Evolutionary conservation across 1,140 invertebrate species (phyloP), one percentile per base, ranked within the genome.

Genomic region (Diuraphis noxia): DNA sequence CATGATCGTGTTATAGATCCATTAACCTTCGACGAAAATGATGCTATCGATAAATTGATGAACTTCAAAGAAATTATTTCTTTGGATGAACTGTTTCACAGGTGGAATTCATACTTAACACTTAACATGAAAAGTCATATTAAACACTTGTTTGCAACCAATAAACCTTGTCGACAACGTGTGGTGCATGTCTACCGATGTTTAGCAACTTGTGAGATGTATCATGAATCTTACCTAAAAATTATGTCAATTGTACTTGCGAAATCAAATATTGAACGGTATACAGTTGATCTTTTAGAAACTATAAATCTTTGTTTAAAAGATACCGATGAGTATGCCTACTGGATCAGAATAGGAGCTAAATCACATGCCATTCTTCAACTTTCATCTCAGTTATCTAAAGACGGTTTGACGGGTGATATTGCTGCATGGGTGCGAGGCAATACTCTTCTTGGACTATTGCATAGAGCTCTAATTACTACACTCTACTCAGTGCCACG

Each of bases 251-350:
- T 43, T n/a, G 41, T 90, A 49, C 23, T 90, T 36, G 40, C 72
- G 0, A 90, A 90, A 79, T 46, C 88, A 49, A 90, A 79, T 40
- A 30, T 90, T 81, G 40, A 46, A 90, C 63, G 49, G 36, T 90
- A 90, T 46, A 90, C 63, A 79, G 36, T 25, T 49, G 88, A 90
- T 90, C 41, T 90, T 30, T 40, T 90, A 10, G 88, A 90, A 90
- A 79, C 88, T 2, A 79, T 90, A 49, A 77, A 81, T 17, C 41
- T 90, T 46, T 90, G 88, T 90, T 79, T 90, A 46, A 90, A 81
- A 23, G 63, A 41, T 46, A 90, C 88, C 19, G 25, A 90, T 49
- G 88, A 90, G 36, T 90, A 90, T 25, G 63, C 63, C 2, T 46
- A 77, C 10, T 90, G 88, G 88, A 81, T 79, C 30, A 41, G 19